Evolutionary conservation across 2,888 invertebrate genomes (phyloP), one percentile per base, ranked within the genome.

Genomic region (Nycteola revayana): DNA sequence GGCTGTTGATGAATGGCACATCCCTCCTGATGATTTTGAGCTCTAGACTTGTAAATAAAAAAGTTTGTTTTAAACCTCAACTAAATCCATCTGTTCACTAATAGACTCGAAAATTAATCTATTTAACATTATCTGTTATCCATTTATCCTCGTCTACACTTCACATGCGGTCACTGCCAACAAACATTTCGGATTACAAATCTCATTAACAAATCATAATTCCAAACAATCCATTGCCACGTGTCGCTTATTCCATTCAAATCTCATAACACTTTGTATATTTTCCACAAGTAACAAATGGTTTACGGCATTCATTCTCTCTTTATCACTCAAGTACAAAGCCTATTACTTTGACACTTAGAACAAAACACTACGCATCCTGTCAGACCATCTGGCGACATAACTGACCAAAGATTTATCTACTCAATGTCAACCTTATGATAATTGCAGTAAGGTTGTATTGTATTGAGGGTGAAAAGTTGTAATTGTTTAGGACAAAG

Each of bases 331-430:
- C 54, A 57, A 69, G 59, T 63, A 66, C 63, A 70, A 71, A 64
- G 52, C 60, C 61, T 53, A 59, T 72, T 63, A 65, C 64, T 66
- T 67, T 64, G 64, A 64, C 73, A 72, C 71, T 68, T 71, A 51
- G 51, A 60, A 67, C 64, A 60, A 63, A 65, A 69, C 66, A 61
- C 40, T 46, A 61, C 54, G 52, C 70, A 58, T 68, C 66, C 68
- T 69, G 69, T 62, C 47, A 65, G 66, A 75, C 73, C 75, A 76
- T 73, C 70, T 75, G 75, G 75, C 67, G 51, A 45, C 51, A 25
- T 33, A 14, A 14, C 33, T 47, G 57, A 57, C 57, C 43, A 60
- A 60, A 42, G 49, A 43, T 32, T 32, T 32, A 31, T 28, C 10
- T 14, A 31, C 23, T n/a, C n/a, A n/a, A n/a, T n/a, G n/a, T 23